Percentiles rank a stretch among this genome's conserved stretches.
These are phyloP conservation scores for Gallinago nigripennis DNA, from an alignment of 2,797 vertebrate species.

Conservation along the genomic window DNA sequence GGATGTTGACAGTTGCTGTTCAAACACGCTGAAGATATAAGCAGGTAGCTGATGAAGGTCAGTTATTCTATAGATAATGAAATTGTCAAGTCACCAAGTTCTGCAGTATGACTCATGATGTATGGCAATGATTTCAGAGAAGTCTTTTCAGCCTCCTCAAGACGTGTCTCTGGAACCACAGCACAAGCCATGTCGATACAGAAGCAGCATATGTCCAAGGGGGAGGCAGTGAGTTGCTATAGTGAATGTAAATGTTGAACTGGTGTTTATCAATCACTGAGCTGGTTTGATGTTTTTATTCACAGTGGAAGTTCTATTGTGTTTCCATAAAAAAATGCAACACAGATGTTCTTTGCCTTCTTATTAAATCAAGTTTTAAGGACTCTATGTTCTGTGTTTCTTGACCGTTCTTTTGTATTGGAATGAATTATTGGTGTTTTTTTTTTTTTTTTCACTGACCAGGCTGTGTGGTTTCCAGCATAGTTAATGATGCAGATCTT, in stretches of 20 bases:
- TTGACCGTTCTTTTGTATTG: not conserved
- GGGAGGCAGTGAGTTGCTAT: not conserved
- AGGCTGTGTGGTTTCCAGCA: not conserved
- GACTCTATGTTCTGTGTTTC: not conserved
- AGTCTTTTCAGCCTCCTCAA: not conserved
- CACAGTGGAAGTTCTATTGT: not conserved
- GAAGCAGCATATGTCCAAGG: not conserved
- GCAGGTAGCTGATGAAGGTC: not conserved
- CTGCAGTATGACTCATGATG: not conserved
- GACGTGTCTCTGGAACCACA: not conserved
- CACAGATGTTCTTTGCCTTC: not conserved
- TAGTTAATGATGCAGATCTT: conserved; percentile 4
- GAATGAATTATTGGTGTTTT: not conserved
- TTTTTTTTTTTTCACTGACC: not conserved
- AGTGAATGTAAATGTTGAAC: conserved; percentile 41
- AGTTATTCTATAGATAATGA: not conserved
- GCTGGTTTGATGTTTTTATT: not conserved
- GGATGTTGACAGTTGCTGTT: not conserved
- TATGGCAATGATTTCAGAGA: not conserved
- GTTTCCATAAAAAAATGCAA: not conserved
- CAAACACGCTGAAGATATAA: not conserved
- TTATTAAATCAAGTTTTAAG: not conserved
- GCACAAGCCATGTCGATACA: not conserved
- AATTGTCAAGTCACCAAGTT: not conserved
- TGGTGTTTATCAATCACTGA: not conserved